phyloP scores from a whole-genome alignment of 2,888 invertebrate species.

The Gnatocerus cornutus region DNA sequence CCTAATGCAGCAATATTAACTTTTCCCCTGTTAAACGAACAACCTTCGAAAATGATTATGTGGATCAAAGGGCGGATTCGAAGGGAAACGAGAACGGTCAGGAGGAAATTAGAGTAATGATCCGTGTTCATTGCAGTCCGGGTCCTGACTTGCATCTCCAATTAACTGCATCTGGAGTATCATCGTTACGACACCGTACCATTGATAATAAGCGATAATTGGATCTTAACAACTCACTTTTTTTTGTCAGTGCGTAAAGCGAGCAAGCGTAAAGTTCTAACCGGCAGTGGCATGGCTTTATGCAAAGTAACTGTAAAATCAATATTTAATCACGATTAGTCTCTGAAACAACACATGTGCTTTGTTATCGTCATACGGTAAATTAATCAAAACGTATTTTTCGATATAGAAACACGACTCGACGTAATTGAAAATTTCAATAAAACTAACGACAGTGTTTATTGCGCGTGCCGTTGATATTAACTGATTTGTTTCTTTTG shows the following conservation, averaged over 20 bases:
- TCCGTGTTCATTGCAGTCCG: conserved; percentile 57
- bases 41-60: conserved; percentile 41
- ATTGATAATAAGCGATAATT: conserved; percentile 20
- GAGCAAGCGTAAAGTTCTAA: conserved; percentile 35
- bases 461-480: conserved; percentile 55
- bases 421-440: conserved; percentile 67
- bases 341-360: conserved; percentile 63
- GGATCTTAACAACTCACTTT: conserved; percentile 1
- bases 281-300: conserved; percentile 40
- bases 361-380: conserved; percentile 65
- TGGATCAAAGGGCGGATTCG: conserved; percentile 53
- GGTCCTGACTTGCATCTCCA: conserved; percentile 57
- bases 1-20: conserved; percentile 22
- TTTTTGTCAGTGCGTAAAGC: neutral
- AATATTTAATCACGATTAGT: conserved; percentile 68
- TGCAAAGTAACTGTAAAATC: conserved; percentile 66
- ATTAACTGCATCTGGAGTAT: conserved; percentile 52
- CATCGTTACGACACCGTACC: conserved; percentile 15
- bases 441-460: conserved; percentile 66
- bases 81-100: conserved; percentile 39
- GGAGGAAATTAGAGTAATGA: conserved; percentile 58
- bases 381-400: conserved; percentile 68
- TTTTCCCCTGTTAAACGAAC: conserved; percentile 25
- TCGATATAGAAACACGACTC: conserved; percentile 65
- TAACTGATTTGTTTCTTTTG: conserved; percentile 43